phyloP scores from a whole-genome alignment of 2,113 vertebrate species.

The Eptatretus burgeri region DNA sequence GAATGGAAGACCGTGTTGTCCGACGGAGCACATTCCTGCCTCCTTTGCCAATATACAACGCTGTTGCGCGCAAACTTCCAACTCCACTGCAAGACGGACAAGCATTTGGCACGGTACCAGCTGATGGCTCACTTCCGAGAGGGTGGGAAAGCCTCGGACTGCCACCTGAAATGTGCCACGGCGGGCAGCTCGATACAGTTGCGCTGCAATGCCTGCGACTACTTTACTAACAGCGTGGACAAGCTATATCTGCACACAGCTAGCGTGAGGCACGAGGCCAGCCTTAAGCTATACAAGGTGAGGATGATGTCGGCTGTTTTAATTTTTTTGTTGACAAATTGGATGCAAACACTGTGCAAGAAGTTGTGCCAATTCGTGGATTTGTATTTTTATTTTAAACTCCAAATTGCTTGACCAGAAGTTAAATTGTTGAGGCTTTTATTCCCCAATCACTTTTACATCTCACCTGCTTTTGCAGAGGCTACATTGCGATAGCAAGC shows the following conservation, averaged over 20 bases:
- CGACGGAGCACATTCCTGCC: slow-evolving; percentile 76
- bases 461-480: too few species aligned
- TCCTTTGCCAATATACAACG: slow-evolving; percentile 84
- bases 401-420: too few species aligned
- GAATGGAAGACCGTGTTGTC: slow-evolving; percentile 81
- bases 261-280: slow-evolving; percentile 76
- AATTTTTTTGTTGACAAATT: too few species aligned
- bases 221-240: slow-evolving; percentile 94
- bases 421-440: too few species aligned
- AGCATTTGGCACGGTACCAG: slow-evolving; percentile 91
- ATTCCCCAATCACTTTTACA: too few species aligned
- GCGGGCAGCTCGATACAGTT: slow-evolving; percentile 88
- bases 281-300: slow-evolving; percentile 95
- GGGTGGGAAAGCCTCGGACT: slow-evolving; percentile 83
- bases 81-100: slow-evolving; percentile 95
- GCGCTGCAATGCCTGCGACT: slow-evolving; percentile 93
- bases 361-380: too few species aligned
- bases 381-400: too few species aligned
- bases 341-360: too few species aligned
- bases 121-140: slow-evolving; percentile 96
- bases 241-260: slow-evolving; percentile 85
- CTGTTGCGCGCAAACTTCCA: slow-evolving; percentile 98
- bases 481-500: too few species aligned
- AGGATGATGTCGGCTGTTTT: slow-evolving; percentile 11
- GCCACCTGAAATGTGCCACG: slow-evolving; percentile 87